Conservation (phyloP, 1,140 invertebrate genomes). For the Periplaneta americana region DNA sequence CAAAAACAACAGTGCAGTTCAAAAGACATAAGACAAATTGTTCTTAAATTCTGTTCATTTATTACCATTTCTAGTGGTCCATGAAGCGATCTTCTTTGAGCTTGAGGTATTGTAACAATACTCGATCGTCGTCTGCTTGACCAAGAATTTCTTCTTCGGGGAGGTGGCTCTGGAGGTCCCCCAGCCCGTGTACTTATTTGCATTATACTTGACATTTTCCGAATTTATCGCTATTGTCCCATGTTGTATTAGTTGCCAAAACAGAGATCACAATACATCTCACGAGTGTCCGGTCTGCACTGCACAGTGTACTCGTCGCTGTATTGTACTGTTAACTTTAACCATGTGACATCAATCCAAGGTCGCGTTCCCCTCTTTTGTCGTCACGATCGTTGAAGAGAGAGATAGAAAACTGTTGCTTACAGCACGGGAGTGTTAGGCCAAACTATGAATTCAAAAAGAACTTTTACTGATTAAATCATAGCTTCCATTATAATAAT, state of each 20-base stretch:
- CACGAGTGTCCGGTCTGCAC: not conserved
- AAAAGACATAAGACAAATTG: too few species aligned
- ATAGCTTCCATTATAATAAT: too few species aligned
- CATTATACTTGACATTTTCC: not conserved
- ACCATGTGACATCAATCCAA: not conserved
- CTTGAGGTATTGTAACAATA: not conserved
- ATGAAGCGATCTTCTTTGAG: not conserved
- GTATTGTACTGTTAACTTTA: not conserved
- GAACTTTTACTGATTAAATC: too few species aligned
- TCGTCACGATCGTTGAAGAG: too few species aligned
- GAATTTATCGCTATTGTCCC: not conserved
- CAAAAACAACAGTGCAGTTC: too few species aligned
- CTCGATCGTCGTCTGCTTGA: not conserved
- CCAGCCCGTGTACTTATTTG: not conserved
- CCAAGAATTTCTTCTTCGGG: not conserved
- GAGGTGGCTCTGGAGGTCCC: not conserved
- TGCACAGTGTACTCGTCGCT: not conserved
- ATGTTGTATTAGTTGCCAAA: not conserved
- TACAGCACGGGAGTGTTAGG: too few species aligned
- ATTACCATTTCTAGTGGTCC: not conserved
- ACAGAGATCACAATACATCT: not conserved
- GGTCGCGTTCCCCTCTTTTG: not conserved
- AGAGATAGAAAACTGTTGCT: too few species aligned
- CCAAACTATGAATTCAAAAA: too few species aligned
- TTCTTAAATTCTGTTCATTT: too few species aligned